Evolutionary conservation across 2,797 vertebrate genomes (phyloP).

Genomic region (Artibeus jamaicensis): DNA sequence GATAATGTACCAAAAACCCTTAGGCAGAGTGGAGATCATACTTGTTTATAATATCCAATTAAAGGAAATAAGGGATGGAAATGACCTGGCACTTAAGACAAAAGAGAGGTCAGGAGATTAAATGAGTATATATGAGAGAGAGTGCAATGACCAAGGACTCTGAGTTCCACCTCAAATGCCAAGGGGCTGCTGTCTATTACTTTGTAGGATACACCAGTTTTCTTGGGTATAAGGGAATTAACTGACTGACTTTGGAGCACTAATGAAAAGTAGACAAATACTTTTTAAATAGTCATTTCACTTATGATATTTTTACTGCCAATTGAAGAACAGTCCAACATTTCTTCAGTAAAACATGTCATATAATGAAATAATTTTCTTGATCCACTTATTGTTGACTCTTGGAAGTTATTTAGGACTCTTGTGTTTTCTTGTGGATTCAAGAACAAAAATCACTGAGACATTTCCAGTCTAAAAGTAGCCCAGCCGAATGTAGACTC

Average conservation of each 20-base stretch:
- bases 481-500: neutral
- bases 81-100: neutral
- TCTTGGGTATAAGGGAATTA: neutral
- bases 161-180: neutral
- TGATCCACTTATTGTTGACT: neutral
- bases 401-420: neutral
- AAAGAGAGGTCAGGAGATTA: neutral
- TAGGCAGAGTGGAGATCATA: neutral
- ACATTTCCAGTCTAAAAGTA: neutral
- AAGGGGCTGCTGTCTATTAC: neutral
- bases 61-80: neutral
- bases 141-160: neutral
- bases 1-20: neutral
- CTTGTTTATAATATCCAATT: neutral
- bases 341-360: neutral
- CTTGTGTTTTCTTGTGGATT: neutral
- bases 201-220: neutral
- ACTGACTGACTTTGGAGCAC: neutral
- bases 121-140: neutral
- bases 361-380: neutral
- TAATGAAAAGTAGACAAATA: neutral
- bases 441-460: neutral
- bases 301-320: neutral
- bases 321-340: slow-evolving; percentile 16
- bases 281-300: neutral